phyloP scores from a whole-genome alignment of 2,888 invertebrate genomes.

The Hirtodrosophila trivittata region DNA sequence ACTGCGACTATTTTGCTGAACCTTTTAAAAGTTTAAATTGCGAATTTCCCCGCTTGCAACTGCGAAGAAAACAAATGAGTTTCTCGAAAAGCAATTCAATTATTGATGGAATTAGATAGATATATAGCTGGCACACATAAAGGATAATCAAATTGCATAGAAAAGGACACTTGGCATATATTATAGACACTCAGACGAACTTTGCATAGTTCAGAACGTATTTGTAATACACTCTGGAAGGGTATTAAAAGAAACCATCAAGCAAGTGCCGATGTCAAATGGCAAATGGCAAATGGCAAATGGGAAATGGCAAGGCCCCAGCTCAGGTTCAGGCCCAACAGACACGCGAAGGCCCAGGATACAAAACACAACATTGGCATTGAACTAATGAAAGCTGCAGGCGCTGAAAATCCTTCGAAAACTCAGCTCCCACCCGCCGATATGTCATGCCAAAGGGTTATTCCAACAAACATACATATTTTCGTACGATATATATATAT shows the following conservation, averaged over 20 bases:
- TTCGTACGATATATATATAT: constrained; percentile 1
- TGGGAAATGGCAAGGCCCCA: neutral
- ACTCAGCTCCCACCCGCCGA: constrained; percentile 12
- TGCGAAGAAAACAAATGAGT: too few species aligned
- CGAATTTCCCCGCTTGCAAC: too few species aligned
- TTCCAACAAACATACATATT: constrained; percentile 23
- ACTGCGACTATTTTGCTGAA: too few species aligned
- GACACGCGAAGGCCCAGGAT: constrained; percentile 18
- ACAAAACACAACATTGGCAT: constrained; percentile 62
- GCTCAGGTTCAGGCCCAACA: constrained; percentile 20
- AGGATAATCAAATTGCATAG: too few species aligned
- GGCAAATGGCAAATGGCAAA: constrained; percentile 13
- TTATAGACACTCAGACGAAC: too few species aligned
- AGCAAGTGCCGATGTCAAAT: constrained; percentile 32
- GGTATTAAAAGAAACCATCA: constrained; percentile 8
- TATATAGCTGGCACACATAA: too few species aligned
- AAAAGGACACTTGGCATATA: too few species aligned
- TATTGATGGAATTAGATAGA: too few species aligned
- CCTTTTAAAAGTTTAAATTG: too few species aligned
- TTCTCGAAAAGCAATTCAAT: too few species aligned
- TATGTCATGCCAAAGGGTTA: constrained; percentile 64
- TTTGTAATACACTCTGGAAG: too few species aligned
- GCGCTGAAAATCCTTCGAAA: constrained; percentile 38
- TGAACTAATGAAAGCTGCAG: constrained; percentile 73
- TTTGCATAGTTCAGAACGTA: too few species aligned